Base-by-base conservation (phyloP, 2,888 invertebrate species). In the Pachycephus smyrnensis region DNA sequence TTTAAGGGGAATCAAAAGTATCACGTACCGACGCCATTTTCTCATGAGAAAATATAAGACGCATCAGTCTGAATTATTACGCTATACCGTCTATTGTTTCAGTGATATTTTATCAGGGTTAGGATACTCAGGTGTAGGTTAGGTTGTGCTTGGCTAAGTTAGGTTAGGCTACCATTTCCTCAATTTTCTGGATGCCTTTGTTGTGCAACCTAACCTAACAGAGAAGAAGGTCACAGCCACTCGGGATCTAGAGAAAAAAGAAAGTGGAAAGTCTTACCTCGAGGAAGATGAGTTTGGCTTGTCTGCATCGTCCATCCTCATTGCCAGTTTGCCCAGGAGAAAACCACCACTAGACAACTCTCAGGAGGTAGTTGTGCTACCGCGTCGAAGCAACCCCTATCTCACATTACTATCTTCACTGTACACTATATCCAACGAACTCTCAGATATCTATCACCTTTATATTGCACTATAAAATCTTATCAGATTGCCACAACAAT, bases 301-400 rank as follows among this genome's bases (percentile, higher is more conserved):
- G 77, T 75, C 81, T 77, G 76, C 80, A 77, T 82, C 84, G 82
- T 86, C 84, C 81, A 85, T 85, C 81, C 82, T 84, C 83, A 84
- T 85, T 81, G 82, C 77, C 78, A 35, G 31, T 15, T 75, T 77
- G 75, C 80, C 81, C 77, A 69, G 71, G 78, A 81, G 80, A 81
- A 76, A 77, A 15, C 77, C 75, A 75, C 78, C 40, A 23, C 55
- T 55, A 55, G 55, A 55, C 55, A 55, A 55, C 55, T 23, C 55
- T 55, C 55, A 23, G 55, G 55, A 55, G 55, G 9, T 55, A 55
- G 55, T 23, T 6, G 55, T 23, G 23, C 23, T 9, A 55, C 55
- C 9, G 23, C 55, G 55, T 55, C 55, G 55, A 55, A 55, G 23
- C 55, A 55, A 55, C 9, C 55, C 55, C 55, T 55, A 55, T 55